Evolutionary conservation across 1,140 invertebrate species (phyloP).

Genomic region (Heterodera schachtii): DNA sequence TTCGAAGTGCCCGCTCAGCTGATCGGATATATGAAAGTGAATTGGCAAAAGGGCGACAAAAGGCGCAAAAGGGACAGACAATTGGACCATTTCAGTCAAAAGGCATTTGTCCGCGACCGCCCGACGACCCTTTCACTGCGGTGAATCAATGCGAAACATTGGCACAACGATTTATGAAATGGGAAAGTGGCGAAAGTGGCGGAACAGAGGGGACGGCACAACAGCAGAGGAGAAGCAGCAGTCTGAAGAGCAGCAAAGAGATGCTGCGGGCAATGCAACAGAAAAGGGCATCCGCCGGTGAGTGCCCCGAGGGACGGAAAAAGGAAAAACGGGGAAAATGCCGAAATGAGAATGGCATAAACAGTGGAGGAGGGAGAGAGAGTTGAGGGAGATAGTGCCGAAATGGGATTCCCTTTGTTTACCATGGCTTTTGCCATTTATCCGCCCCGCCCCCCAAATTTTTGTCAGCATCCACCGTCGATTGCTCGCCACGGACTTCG

Average conservation of each 20-base stretch:
- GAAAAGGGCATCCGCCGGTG: background rate
- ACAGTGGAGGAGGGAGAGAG: background rate
- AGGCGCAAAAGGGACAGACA: background rate
- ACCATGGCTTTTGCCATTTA: background rate
- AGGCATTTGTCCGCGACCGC: slow-evolving; percentile 48
- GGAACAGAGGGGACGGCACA: background rate
- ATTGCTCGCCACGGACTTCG: slow-evolving; percentile 21
- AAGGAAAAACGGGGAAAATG: background rate
- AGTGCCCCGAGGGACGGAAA: background rate
- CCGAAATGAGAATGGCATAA: background rate
- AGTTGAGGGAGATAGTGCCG: background rate
- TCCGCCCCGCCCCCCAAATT: background rate
- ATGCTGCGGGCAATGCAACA: slow-evolving; percentile 1
- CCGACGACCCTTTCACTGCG: slow-evolving; percentile 40
- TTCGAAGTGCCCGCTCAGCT: slow-evolving; percentile 56
- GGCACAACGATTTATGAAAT: slow-evolving; percentile 7
- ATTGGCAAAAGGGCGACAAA: background rate
- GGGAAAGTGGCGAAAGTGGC: background rate
- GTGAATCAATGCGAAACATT: slow-evolving; percentile 30
- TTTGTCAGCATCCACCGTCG: background rate
- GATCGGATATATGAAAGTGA: slow-evolving; percentile 53
- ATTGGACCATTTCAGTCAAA: slow-evolving; percentile 34
- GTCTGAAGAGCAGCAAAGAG: slow-evolving; percentile 18
- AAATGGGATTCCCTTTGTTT: background rate
- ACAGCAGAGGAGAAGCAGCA: slow-evolving; percentile 10